Evolutionary conservation across 2,113 vertebrate genomes (phyloP).

Genomic region (Gallinago jamesoni): DNA sequence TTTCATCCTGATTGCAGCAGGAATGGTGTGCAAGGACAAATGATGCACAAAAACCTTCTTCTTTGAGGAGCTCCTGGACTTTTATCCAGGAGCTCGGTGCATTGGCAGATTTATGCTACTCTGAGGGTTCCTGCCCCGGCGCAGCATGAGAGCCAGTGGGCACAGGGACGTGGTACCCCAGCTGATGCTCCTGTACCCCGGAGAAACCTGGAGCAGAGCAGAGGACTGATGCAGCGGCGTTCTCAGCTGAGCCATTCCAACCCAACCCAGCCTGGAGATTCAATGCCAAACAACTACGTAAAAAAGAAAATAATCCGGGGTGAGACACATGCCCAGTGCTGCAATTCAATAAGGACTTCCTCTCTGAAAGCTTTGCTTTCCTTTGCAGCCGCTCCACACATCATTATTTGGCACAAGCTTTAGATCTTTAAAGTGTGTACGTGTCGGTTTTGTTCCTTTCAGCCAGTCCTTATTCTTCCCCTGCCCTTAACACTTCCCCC

Average conservation of each 20-base stretch:
- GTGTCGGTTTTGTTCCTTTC: conserved; percentile 42
- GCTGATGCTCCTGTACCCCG: background rate
- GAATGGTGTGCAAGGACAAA: background rate
- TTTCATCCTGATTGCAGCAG: background rate
- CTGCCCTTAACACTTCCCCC: background rate
- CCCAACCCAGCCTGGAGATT: background rate
- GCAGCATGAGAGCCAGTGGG: fast-evolving
- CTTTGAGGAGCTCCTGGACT: background rate
- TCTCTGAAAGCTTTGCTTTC: background rate
- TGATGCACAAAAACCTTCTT: background rate
- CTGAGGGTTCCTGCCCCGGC: background rate
- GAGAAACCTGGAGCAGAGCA: background rate
- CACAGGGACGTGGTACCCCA: fast-evolving
- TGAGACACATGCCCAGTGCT: background rate
- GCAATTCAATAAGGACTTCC: conserved; percentile 14
- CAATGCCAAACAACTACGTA: background rate
- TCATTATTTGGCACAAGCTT: conserved; percentile 21
- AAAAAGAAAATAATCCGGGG: background rate
- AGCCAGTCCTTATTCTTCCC: conserved; percentile 18
- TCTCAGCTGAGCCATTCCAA: background rate
- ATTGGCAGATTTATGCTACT: background rate
- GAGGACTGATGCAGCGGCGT: fast-evolving
- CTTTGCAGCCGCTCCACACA: background rate
- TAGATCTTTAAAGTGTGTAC: conserved; percentile 1
- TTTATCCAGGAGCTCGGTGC: background rate